phyloP scores from a whole-genome alignment of 1,140 invertebrate genomes.

The Cotesia glomerata region DNA sequence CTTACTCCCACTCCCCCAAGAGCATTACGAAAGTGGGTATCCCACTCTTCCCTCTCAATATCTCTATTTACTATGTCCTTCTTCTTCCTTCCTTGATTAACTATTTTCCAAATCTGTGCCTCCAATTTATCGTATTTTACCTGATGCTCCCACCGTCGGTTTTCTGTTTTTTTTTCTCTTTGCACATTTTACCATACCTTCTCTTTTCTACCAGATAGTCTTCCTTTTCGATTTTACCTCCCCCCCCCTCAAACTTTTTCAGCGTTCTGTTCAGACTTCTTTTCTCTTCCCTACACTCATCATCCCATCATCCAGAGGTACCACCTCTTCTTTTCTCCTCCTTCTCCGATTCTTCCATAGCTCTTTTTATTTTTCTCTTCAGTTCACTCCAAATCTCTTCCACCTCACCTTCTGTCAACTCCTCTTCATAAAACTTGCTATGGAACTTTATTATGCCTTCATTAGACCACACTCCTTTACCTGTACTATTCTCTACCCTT shows the following conservation, averaged over 20 bases:
- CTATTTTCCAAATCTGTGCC: too few species aligned
- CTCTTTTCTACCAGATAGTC: too few species aligned
- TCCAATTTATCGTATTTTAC: too few species aligned
- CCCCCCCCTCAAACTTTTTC: too few species aligned
- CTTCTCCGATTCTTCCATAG: neutral
- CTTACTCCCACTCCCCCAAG: too few species aligned
- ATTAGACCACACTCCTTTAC: neutral
- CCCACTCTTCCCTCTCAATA: too few species aligned
- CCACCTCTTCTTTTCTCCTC: neutral
- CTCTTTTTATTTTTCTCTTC: neutral
- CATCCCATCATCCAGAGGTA: neutral
- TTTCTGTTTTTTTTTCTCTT: too few species aligned
- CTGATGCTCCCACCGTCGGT: too few species aligned
- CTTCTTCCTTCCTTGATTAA: neutral
- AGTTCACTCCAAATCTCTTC: neutral
- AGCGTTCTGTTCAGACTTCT: neutral
- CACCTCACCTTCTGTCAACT: neutral
- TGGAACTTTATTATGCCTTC: neutral
- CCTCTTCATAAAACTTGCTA: neutral
- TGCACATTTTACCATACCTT: too few species aligned
- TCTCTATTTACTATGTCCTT: neutral
- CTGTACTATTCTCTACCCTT: neutral
- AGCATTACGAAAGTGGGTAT: too few species aligned
- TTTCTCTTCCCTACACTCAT: conserved; percentile 10
- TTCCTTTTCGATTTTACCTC: too few species aligned